Conservation (phyloP, 2,888 invertebrate genomes). For the Drosophila paracracens region DNA sequence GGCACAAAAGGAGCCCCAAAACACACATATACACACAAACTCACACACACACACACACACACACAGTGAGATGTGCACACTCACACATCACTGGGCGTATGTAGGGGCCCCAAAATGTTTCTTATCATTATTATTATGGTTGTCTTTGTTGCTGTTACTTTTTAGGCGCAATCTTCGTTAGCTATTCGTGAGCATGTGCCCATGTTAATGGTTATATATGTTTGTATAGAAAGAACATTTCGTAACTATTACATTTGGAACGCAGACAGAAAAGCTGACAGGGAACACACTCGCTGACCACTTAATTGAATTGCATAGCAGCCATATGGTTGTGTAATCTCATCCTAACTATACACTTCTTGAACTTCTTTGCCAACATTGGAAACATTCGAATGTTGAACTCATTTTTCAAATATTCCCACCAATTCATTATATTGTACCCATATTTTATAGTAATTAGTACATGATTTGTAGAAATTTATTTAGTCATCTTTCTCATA, state of each 20-base stretch:
- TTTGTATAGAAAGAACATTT: slow-evolving; percentile 53
- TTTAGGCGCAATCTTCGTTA: slow-evolving; percentile 24
- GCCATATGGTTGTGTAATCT: neutral
- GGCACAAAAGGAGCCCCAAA: slow-evolving; percentile 50
- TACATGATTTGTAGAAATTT: too few relatives aligned
- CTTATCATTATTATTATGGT: slow-evolving; percentile 18
- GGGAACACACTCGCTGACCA: slow-evolving; percentile 1
- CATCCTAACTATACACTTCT: neutral
- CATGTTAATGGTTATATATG: slow-evolving; percentile 60
- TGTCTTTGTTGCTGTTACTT: slow-evolving; percentile 35
- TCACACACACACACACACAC: slow-evolving; percentile 29
- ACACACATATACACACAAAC: slow-evolving; percentile 19
- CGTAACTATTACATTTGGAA: slow-evolving; percentile 62
- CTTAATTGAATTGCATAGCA: neutral
- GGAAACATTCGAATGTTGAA: neutral
- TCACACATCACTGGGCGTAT: slow-evolving; percentile 34
- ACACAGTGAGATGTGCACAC: slow-evolving; percentile 20
- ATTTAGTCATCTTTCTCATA: neutral
- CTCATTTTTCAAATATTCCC: neutral
- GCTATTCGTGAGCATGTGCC: slow-evolving; percentile 21
- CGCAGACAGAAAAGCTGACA: slow-evolving; percentile 1
- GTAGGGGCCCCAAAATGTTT: slow-evolving; percentile 38
- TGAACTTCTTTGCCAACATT: neutral
- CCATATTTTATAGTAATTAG: neutral
- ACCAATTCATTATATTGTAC: neutral